A percentile compares a stretch with the other conserved stretches of the same genome.
These are phyloP conservation scores for Monarcha castaneiventris DNA, from an alignment of 2,113 vertebrate species.

Conservation along the genomic window DNA sequence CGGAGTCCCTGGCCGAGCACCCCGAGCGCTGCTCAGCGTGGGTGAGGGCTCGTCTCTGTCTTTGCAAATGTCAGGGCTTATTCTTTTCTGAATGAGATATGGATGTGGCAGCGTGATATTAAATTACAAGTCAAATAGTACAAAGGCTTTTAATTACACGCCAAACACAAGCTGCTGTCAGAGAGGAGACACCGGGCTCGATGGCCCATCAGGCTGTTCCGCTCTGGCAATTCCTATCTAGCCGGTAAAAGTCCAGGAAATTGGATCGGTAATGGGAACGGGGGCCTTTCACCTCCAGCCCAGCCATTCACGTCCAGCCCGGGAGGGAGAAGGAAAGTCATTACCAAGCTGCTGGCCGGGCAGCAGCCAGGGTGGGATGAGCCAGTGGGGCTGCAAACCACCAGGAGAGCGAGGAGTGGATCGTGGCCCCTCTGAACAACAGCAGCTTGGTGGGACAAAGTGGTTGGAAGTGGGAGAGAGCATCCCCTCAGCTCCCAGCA, in stretches of 20 bases:
- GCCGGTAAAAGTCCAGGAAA: conserved; percentile 72
- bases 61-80: neutral
- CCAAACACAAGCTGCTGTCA: conserved; percentile 60
- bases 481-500: neutral
- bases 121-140: conserved; percentile 63
- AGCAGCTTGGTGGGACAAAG: rapidly evolving
- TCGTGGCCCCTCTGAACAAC: rapidly evolving
- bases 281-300: conserved; percentile 78
- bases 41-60: neutral
- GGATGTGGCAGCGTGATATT: neutral
- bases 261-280: conserved; percentile 80
- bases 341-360: neutral
- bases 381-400: neutral
- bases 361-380: neutral
- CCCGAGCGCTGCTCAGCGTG: rapidly evolving
- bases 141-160: conserved; percentile 60
- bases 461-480: rapidly evolving
- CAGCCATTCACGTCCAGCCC: conserved; percentile 55
- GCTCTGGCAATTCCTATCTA: conserved; percentile 75
- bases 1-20: rapidly evolving
- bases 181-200: conserved; percentile 65
- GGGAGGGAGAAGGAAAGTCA: conserved; percentile 53
- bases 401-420: rapidly evolving
- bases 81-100: conserved; percentile 10
- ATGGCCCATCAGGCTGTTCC: conserved; percentile 74